These are phyloP conservation scores for Semotilus atromaculatus DNA, from an alignment of 2,797 vertebrate species.

Conservation along the genomic window DNA sequence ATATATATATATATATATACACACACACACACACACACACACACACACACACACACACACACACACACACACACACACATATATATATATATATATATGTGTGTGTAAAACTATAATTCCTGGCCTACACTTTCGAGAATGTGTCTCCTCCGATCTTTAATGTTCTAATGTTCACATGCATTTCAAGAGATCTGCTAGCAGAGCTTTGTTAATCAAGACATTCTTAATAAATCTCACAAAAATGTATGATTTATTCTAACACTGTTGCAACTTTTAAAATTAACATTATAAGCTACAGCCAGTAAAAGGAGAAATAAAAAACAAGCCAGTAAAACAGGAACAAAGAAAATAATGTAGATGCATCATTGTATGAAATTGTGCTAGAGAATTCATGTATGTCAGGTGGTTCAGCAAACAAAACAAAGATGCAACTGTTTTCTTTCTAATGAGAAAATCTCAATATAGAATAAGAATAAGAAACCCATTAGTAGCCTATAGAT, in stretches of 20 bases:
- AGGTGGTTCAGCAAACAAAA: not conserved
- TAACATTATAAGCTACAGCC: not conserved
- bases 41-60: no score
- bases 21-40: no score
- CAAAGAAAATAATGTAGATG: not conserved
- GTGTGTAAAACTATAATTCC: not conserved
- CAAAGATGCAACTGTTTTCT: not conserved
- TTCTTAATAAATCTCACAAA: not conserved
- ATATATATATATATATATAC: no score
- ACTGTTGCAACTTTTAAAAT: not conserved
- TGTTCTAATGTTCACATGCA: not conserved
- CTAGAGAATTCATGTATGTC: not conserved
- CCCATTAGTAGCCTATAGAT: not conserved
- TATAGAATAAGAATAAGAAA: not conserved
- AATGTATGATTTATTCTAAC: not conserved
- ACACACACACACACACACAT: no score
- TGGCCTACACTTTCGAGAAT: not conserved
- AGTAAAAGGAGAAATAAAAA: not conserved
- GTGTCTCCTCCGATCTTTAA: not conserved
- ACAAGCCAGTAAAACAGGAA: not conserved
- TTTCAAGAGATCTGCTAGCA: not conserved
- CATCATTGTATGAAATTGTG: not conserved
- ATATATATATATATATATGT: no score
- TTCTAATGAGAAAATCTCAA: not conserved
- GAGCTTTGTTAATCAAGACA: not conserved